phyloP scores from a whole-genome alignment of 2,797 vertebrate species.

The Acanthurus leucopareius region DNA sequence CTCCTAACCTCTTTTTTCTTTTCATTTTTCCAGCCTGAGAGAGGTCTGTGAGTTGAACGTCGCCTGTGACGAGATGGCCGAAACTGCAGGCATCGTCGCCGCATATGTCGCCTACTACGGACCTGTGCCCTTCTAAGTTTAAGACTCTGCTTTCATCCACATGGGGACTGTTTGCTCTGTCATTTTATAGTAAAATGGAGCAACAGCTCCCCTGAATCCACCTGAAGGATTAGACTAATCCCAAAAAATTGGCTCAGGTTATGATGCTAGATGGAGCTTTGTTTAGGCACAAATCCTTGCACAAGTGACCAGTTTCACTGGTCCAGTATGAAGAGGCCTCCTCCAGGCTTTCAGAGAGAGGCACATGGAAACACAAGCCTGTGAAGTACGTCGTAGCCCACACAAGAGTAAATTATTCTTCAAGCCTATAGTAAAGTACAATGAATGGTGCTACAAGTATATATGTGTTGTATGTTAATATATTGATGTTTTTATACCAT shows the following conservation, averaged over 20 bases:
- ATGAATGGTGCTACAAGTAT: conserved; percentile 74
- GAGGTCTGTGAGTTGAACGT: conserved; percentile 89
- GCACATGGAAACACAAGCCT: conserved; percentile 68
- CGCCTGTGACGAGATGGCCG: conserved; percentile 89
- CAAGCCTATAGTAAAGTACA: conserved; percentile 41
- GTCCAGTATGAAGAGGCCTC: conserved; percentile 42
- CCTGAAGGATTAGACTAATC: conserved; percentile 31
- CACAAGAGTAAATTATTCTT: conserved; percentile 64
- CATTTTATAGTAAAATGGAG: conserved; percentile 28
- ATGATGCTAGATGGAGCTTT: conserved; percentile 47
- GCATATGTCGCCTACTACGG: conserved; percentile 89
- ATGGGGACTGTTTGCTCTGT: conserved; percentile 40
- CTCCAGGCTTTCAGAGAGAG: conserved; percentile 61
- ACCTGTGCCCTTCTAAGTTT: conserved; percentile 76
- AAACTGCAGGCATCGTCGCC: conserved; percentile 86
- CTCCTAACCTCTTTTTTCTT: conserved; percentile 14
- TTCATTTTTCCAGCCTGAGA: conserved; percentile 74
- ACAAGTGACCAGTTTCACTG: conserved; percentile 45
- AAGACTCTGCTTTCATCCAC: conserved; percentile 21
- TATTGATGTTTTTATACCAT: conserved; percentile 63
- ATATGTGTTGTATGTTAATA: conserved; percentile 73
- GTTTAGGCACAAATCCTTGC: conserved; percentile 57
- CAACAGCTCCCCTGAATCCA: conserved; percentile 50
- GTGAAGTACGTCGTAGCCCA: conserved; percentile 62
- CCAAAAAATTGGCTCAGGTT: conserved; percentile 21